phyloP scores from a whole-genome alignment of 2,888 invertebrate species.

The Poecilobothrus nobilitatus region DNA sequence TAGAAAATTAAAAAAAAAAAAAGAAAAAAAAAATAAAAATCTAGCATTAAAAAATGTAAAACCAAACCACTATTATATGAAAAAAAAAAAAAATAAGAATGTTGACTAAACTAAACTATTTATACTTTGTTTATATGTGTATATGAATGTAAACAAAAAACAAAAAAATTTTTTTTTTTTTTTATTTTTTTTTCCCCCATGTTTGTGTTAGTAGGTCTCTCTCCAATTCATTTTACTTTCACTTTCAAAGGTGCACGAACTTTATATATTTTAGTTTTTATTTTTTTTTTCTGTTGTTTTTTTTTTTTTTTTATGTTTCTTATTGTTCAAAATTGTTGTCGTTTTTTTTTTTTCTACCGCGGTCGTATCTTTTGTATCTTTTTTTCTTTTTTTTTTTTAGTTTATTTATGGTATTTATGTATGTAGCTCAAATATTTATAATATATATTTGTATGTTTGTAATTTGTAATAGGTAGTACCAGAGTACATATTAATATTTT shows the following conservation, averaged over 20 bases:
- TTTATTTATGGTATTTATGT: not conserved
- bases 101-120: not conserved
- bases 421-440: not conserved
- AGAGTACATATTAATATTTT: too few relatives aligned
- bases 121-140: not conserved
- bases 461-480: too few relatives aligned
- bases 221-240: conserved; percentile 42
- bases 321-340: not conserved
- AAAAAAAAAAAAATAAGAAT: not conserved
- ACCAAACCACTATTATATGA: not conserved
- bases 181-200: not conserved
- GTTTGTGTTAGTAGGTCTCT: conserved; percentile 44
- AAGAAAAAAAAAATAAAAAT: not conserved
- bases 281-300: not conserved
- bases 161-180: conserved; percentile 22
- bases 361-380: not conserved
- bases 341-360: not conserved
- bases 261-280: conserved; percentile 25
- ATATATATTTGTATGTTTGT: too few relatives aligned
- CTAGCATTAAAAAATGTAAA: not conserved
- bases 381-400: not conserved
- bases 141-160: not conserved
- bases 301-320: not conserved
- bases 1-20: not conserved
- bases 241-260: conserved; percentile 45